Conservation (phyloP, 2,888 invertebrate genomes). For the Orchestes rusci region DNA sequence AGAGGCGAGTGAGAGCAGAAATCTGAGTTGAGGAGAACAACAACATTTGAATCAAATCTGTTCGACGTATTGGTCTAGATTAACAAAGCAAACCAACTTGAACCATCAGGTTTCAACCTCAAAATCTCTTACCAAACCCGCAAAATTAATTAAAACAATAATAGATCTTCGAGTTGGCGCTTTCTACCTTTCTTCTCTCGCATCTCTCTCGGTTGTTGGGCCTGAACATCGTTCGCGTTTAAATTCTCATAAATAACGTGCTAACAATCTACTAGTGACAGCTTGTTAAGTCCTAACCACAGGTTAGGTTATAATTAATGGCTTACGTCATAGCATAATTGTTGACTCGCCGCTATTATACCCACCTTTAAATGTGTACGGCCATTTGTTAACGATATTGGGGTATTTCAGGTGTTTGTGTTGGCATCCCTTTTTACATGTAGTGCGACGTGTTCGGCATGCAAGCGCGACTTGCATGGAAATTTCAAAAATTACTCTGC, state of each 20-base stretch:
- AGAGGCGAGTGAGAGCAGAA: no score
- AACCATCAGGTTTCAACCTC: neutral
- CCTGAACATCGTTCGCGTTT: slow-evolving; percentile 39
- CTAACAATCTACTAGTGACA: slow-evolving; percentile 49
- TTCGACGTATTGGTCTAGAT: no score
- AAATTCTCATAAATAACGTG: slow-evolving; percentile 48
- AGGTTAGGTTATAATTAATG: slow-evolving; percentile 49
- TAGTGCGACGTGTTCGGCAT: slow-evolving; percentile 18
- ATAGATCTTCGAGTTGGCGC: slow-evolving; percentile 7
- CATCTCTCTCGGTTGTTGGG: slow-evolving; percentile 3
- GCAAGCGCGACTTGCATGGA: slow-evolving; percentile 13
- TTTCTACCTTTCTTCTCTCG: slow-evolving; percentile 9
- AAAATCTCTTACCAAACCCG: slow-evolving; percentile 1
- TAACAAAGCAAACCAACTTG: neutral
- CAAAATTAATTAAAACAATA: slow-evolving; percentile 20
- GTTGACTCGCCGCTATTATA: slow-evolving; percentile 46
- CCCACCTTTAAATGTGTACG: slow-evolving; percentile 39
- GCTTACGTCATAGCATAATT: slow-evolving; percentile 47
- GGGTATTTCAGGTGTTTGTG: slow-evolving; percentile 40
- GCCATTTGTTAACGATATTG: slow-evolving; percentile 42
- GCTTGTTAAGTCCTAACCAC: slow-evolving; percentile 50
- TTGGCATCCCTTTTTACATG: slow-evolving; percentile 33
- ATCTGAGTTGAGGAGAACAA: no score
- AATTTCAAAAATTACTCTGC: slow-evolving; percentile 12
- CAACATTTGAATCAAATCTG: no score